Conservation (phyloP, 2,888 invertebrate genomes). For the Antheraea assamensis region DNA sequence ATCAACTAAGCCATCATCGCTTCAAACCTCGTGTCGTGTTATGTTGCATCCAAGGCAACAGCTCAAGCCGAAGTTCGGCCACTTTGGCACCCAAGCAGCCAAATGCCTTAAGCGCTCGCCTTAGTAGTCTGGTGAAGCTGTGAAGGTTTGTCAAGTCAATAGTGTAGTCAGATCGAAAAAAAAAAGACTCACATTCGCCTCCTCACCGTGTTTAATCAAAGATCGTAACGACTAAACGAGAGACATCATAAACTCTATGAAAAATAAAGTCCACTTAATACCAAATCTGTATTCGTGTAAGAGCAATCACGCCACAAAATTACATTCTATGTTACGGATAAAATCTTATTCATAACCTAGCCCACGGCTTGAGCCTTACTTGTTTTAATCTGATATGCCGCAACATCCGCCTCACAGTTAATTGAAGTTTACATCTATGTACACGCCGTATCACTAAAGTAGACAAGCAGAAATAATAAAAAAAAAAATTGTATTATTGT, state of each 20-base stretch:
- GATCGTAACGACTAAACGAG: background rate
- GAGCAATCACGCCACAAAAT: constrained; percentile 3
- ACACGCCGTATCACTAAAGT: background rate
- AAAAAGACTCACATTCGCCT: no score
- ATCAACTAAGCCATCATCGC: no score
- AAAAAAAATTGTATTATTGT: no score
- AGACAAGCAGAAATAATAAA: background rate
- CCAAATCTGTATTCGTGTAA: background rate
- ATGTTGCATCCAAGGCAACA: no score
- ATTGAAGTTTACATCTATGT: constrained; percentile 3
- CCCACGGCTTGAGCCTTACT: constrained; percentile 6
- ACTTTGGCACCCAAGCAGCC: no score
- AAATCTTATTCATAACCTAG: constrained; percentile 11
- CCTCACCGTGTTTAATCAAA: background rate
- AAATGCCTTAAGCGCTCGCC: no score
- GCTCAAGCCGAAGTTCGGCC: no score
- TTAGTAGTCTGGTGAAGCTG: no score
- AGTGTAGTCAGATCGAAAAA: no score
- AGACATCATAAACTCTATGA: background rate
- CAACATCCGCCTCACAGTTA: constrained; percentile 13
- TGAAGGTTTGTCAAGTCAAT: no score
- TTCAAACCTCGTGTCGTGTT: no score
- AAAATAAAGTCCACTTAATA: background rate
- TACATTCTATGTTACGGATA: background rate
- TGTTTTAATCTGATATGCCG: constrained; percentile 6